phyloP scores from a whole-genome alignment of 1,140 invertebrate genomes.

The Calliopsis andreniformis region DNA sequence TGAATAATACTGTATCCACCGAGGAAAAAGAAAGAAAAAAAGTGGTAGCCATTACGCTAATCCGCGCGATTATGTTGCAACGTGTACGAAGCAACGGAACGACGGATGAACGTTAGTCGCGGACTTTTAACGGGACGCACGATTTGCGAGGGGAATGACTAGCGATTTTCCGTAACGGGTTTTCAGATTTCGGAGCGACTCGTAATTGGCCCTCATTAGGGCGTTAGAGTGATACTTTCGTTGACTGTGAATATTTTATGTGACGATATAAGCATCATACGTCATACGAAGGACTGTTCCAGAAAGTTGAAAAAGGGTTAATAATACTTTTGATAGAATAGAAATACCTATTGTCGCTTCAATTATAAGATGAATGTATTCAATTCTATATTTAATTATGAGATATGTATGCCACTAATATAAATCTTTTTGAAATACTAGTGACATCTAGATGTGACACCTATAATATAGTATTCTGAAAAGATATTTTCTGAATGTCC shows the following conservation, averaged over 20 bases:
- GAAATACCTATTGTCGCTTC: too few relatives aligned
- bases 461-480: too few relatives aligned
- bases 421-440: too few relatives aligned
- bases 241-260: not conserved
- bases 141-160: not conserved
- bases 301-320: too few relatives aligned
- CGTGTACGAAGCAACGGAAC: not conserved
- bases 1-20: constrained; percentile 1
- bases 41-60: constrained; percentile 18
- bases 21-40: not conserved
- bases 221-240: not conserved
- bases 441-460: too few relatives aligned
- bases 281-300: too few relatives aligned
- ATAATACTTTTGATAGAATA: too few relatives aligned
- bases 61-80: constrained; percentile 1
- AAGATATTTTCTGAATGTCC: too few relatives aligned
- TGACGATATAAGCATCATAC: not conserved
- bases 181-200: not conserved
- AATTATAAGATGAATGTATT: too few relatives aligned
- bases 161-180: constrained; percentile 28
- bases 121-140: constrained; percentile 28
- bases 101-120: not conserved
- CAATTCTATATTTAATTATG: too few relatives aligned
- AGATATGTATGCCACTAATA: too few relatives aligned
- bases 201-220: not conserved